Evolutionary conservation across 2,888 invertebrate genomes (phyloP).

Genomic region (Ferdinandea cuprea): DNA sequence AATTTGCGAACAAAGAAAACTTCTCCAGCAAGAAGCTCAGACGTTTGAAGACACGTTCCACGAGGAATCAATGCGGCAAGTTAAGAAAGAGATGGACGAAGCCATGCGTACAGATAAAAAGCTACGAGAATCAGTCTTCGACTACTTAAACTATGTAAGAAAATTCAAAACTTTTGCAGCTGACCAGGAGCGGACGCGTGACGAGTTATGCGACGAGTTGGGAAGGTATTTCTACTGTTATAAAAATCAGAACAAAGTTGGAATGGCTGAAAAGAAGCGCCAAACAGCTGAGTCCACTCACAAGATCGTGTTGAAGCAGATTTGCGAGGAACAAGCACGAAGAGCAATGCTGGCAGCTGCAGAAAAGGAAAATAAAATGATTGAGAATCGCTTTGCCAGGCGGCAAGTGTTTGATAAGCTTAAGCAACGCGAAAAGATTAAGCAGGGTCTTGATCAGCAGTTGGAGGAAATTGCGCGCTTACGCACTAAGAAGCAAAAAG

Average conservation of each 20-base stretch:
- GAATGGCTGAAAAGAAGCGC: constrained; percentile 75
- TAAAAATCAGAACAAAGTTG: constrained; percentile 75
- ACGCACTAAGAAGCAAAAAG: constrained; percentile 76
- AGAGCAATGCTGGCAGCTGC: constrained; percentile 77
- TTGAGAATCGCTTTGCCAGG: constrained; percentile 79
- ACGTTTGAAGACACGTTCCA: constrained; percentile 77
- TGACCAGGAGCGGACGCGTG: constrained; percentile 76
- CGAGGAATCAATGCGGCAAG: constrained; percentile 76
- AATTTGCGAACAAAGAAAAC: constrained; percentile 76
- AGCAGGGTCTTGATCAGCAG: constrained; percentile 77
- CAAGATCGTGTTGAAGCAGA: constrained; percentile 77
- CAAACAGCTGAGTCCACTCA: constrained; percentile 77
- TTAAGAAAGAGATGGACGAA: constrained; percentile 75
- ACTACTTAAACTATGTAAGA: constrained; percentile 78
- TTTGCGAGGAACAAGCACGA: constrained; percentile 78
- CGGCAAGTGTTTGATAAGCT: constrained; percentile 74
- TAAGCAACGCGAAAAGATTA: constrained; percentile 73
- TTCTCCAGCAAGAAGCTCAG: constrained; percentile 75
- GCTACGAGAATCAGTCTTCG: constrained; percentile 76
- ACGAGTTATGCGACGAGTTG: constrained; percentile 76
- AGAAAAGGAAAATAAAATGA: constrained; percentile 78
- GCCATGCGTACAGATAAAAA: constrained; percentile 74
- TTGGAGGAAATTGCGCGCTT: constrained; percentile 77
- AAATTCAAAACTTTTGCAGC: constrained; percentile 77
- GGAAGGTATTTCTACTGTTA: constrained; percentile 77